Evolutionary conservation across 2,113 vertebrate species (phyloP).

Genomic region (Pituophis catenifer): DNA sequence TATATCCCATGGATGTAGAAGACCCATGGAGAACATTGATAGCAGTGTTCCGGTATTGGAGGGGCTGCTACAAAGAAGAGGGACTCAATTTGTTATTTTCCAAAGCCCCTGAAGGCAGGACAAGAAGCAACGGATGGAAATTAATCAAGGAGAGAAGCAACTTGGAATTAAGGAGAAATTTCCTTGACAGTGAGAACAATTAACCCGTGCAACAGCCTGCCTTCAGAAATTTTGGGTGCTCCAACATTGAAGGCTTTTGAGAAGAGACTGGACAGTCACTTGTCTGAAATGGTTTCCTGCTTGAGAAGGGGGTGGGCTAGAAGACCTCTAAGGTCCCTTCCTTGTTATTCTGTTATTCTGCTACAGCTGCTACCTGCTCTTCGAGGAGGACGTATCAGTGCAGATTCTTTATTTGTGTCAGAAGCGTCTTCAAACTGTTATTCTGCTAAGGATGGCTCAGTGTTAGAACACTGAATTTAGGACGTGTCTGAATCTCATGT

Average conservation of each 20-base stretch:
- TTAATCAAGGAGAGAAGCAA: not conserved
- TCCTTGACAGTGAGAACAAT: not conserved
- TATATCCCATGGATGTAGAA: not conserved
- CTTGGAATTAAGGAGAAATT: not conserved
- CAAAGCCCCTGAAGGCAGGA: not conserved
- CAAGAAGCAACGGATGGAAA: not conserved
- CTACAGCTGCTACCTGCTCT: not conserved
- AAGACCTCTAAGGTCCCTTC: not conserved
- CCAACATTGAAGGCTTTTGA: not conserved
- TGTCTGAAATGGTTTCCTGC: not conserved
- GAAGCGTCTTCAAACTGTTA: not conserved
- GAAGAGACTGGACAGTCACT: not conserved
- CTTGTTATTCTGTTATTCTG: not conserved
- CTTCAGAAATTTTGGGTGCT: not conserved
- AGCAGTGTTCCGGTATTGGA: not conserved
- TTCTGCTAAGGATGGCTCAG: not conserved
- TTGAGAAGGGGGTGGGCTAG: not conserved
- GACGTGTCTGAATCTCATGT: not conserved
- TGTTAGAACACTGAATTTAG: not conserved
- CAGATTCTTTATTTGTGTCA: not conserved
- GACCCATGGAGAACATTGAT: not conserved
- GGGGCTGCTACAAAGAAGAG: not conserved
- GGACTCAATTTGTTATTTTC: not conserved
- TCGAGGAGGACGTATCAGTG: not conserved
- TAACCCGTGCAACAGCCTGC: not conserved